Conservation (phyloP, 2,888 invertebrate genomes). For the Leptura quadrifasciata region DNA sequence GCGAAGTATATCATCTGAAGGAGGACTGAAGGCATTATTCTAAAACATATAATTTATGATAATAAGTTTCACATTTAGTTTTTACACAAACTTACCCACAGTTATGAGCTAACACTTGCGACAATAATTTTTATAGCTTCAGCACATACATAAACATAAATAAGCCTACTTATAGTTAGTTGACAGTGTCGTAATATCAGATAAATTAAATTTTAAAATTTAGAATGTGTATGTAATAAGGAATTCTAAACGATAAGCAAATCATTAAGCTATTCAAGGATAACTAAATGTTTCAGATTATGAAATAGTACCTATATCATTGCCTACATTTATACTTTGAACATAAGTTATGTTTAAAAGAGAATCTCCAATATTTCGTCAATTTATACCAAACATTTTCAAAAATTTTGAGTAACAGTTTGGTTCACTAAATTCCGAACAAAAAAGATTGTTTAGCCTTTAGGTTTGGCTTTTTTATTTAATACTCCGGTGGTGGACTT, state of each 20-base stretch:
- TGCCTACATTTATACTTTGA: too few relatives aligned
- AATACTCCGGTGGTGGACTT: too few relatives aligned
- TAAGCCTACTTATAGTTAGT: background rate
- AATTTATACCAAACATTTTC: too few relatives aligned
- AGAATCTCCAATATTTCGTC: too few relatives aligned
- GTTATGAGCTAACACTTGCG: conserved; percentile 11
- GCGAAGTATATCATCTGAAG: conserved; percentile 9
- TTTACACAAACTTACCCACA: background rate
- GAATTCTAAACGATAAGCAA: background rate
- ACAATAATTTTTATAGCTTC: conserved; percentile 17
- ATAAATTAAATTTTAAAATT: background rate
- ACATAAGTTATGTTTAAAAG: too few relatives aligned
- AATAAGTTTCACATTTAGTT: background rate
- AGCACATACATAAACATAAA: conserved; percentile 9
- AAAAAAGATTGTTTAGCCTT: too few relatives aligned
- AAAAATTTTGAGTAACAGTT: too few relatives aligned
- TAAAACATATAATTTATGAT: background rate
- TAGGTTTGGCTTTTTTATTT: too few relatives aligned
- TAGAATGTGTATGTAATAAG: background rate
- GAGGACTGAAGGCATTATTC: background rate
- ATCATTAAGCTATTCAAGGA: too few relatives aligned
- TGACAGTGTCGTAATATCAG: conserved; percentile 12
- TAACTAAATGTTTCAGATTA: too few relatives aligned
- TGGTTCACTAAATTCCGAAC: too few relatives aligned
- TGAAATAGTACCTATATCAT: too few relatives aligned